Percentiles rank a stretch among this genome's conserved stretches.
Conservation (phyloP, 2,888 invertebrate species). For the Calameuta idolon region DNA sequence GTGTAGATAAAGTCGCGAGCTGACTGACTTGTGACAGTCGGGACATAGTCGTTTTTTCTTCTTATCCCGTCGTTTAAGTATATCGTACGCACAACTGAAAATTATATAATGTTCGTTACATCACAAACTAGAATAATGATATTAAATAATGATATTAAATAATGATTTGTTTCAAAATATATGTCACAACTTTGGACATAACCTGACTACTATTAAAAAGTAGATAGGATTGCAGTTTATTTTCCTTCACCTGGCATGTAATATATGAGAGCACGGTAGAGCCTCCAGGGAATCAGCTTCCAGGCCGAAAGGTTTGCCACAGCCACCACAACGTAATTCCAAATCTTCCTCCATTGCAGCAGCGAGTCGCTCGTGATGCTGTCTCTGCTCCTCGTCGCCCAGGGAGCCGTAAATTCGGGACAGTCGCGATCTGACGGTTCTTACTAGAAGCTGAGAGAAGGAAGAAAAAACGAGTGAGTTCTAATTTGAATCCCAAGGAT, state of each 20-base stretch:
- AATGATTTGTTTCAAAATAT: neutral
- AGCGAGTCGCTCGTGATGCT: constrained; percentile 81
- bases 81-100: constrained; percentile 76
- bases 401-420: constrained; percentile 85
- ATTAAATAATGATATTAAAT: neutral
- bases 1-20: constrained; percentile 75
- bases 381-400: constrained; percentile 84
- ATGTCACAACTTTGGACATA: too few species aligned
- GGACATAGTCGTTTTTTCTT: constrained; percentile 77
- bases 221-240: constrained; percentile 25
- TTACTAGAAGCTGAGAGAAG: constrained; percentile 77
- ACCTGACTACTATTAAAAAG: neutral
- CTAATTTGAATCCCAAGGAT: neutral
- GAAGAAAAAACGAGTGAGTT: neutral
- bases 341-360: constrained; percentile 75
- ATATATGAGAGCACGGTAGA: constrained; percentile 87
- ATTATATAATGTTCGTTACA: neutral
- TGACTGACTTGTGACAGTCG: constrained; percentile 77
- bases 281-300: constrained; percentile 82
- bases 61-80: constrained; percentile 74
- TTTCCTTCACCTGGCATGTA: constrained; percentile 79
- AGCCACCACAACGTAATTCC: constrained; percentile 84
- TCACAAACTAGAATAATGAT: neutral
- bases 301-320: constrained; percentile 81
- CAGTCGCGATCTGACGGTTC: constrained; percentile 82